Conservation (phyloP, 2,888 invertebrate species). For the Synergus japonicus region DNA sequence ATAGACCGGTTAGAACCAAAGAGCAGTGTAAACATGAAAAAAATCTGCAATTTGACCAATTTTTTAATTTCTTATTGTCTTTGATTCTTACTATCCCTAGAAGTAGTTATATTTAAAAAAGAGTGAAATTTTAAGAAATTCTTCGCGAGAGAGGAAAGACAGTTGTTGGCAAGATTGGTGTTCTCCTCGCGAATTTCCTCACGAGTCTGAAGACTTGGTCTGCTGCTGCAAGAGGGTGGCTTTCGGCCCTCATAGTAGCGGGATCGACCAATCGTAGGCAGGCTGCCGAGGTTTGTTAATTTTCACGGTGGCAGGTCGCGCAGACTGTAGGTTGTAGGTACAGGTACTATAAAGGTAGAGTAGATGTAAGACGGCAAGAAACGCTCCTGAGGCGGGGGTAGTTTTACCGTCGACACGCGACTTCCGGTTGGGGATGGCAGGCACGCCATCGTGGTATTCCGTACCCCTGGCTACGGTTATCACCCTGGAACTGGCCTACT, state of each 20-base stretch:
- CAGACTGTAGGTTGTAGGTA: slow-evolving; percentile 45
- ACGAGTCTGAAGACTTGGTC: slow-evolving; percentile 67
- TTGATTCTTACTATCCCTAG: background rate
- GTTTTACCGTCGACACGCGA: slow-evolving; percentile 73
- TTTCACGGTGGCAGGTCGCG: slow-evolving; percentile 40
- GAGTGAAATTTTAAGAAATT: background rate
- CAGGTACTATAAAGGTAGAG: slow-evolving; percentile 19
- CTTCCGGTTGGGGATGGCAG: slow-evolving; percentile 71
- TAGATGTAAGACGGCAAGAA: slow-evolving; percentile 51
- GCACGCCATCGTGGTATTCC: slow-evolving; percentile 69
- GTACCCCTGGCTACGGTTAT: slow-evolving; percentile 45
- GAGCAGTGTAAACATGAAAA: background rate
- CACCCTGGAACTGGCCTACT: slow-evolving; percentile 36
- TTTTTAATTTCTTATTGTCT: background rate
- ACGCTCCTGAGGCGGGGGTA: slow-evolving; percentile 57
- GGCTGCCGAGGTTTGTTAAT: slow-evolving; percentile 65
- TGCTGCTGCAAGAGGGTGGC: slow-evolving; percentile 63
- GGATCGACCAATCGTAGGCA: slow-evolving; percentile 72
- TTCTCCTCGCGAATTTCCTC: slow-evolving; percentile 67
- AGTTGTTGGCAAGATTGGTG: slow-evolving; percentile 42
- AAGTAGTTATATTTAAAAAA: background rate
- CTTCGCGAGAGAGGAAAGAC: background rate
- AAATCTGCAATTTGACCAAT: background rate
- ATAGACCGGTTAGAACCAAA: background rate
- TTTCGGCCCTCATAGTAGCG: slow-evolving; percentile 63